A percentile compares a stretch with the other conserved stretches of the same genome.
These are phyloP conservation scores for Salmo trutta DNA, from an alignment of 2,797 vertebrate species.

Conservation along the genomic window DNA sequence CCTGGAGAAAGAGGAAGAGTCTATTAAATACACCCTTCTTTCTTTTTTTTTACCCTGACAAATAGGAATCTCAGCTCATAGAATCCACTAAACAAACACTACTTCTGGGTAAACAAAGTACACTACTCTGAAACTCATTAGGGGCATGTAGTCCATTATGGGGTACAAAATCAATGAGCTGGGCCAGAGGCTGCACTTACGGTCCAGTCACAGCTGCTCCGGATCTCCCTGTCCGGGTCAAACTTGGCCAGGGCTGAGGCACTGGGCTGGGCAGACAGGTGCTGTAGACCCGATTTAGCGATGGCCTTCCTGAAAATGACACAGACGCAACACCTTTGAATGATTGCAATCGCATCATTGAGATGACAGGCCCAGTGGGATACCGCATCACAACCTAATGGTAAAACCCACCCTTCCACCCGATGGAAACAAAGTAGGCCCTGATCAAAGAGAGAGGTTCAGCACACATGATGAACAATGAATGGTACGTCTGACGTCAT, in stretches of 20 bases:
- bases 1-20: slow-evolving; percentile 70
- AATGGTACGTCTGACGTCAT: background rate
- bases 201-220: slow-evolving; percentile 89
- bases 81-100: background rate
- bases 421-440: background rate
- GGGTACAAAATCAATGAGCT: no score
- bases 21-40: slow-evolving; percentile 17
- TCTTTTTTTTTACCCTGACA: background rate
- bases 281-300: slow-evolving; percentile 88
- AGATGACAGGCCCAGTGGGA: background rate
- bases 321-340: slow-evolving; percentile 4
- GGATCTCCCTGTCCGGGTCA: slow-evolving; percentile 81
- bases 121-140: background rate
- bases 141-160: background rate
- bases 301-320: slow-evolving; percentile 88
- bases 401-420: slow-evolving; percentile 17
- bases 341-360: background rate
- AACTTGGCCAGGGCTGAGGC: slow-evolving; percentile 68
- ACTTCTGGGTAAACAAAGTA: background rate
- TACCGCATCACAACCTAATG: slow-evolving; percentile 65
- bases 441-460: background rate
- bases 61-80: background rate
- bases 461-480: slow-evolving; percentile 57
- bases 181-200: slow-evolving; percentile 76
- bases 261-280: slow-evolving; percentile 82